Evolutionary conservation across 2,797 vertebrate genomes (phyloP).

Genomic region (Gallinago stenura): DNA sequence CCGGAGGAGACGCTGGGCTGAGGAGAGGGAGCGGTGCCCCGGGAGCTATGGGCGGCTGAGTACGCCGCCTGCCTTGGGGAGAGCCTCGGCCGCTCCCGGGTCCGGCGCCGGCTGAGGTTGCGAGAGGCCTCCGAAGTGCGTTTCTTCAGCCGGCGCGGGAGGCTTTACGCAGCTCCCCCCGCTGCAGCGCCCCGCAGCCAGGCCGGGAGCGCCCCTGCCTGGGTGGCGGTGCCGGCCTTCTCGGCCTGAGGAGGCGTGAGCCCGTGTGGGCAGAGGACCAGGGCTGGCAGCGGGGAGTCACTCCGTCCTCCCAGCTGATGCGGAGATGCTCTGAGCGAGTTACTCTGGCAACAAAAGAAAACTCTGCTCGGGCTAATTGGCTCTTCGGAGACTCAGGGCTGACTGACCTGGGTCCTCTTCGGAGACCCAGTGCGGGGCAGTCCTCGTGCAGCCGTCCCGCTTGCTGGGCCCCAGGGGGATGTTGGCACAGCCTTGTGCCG

Average conservation of each 20-base stretch:
- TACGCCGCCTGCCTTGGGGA: no score
- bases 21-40: not conserved
- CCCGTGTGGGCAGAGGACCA: not conserved
- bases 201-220: accelerated
- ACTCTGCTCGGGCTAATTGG: not conserved
- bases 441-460: accelerated
- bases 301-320: not conserved
- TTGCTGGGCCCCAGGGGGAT: not conserved
- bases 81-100: not conserved
- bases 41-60: not conserved
- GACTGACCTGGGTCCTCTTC: not conserved
- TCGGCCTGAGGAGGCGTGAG: not conserved
- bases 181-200: not conserved
- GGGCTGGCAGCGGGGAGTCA: not conserved
- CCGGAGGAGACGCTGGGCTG: not conserved
- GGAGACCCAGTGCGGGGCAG: accelerated
- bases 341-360: not conserved
- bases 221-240: not conserved
- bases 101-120: not conserved
- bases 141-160: not conserved
- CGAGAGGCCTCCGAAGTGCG: no score
- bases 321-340: not conserved
- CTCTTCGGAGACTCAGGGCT: not conserved
- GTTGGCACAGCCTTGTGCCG: not conserved
- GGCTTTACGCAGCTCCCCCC: accelerated